Conservation (phyloP, 2,888 invertebrate genomes). For the Drosophila anomalipes region DNA sequence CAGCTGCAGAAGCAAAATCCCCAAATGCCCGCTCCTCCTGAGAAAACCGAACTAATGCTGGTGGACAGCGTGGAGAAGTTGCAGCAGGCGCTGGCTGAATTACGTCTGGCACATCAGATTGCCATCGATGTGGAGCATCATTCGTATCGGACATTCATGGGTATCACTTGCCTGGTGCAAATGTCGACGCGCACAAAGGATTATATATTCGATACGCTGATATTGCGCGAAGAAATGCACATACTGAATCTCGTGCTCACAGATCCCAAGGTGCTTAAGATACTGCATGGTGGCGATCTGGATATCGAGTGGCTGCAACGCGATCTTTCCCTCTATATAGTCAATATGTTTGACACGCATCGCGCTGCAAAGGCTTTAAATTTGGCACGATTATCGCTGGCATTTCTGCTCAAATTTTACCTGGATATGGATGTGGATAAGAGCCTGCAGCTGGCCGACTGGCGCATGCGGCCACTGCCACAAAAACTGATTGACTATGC, state of each 20-base stretch:
- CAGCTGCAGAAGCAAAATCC: constrained; percentile 86
- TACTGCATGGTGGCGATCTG: constrained; percentile 95
- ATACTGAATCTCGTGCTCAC: constrained; percentile 95
- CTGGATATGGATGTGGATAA: constrained; percentile 94
- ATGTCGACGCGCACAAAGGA: constrained; percentile 93
- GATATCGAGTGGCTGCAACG: constrained; percentile 98
- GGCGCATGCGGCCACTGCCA: constrained; percentile 96
- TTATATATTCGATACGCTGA: constrained; percentile 95
- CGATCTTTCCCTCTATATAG: constrained; percentile 97
- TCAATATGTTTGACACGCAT: constrained; percentile 98
- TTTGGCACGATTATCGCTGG: constrained; percentile 90
- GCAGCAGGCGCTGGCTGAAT: constrained; percentile 88
- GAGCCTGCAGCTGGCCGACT: constrained; percentile 96
- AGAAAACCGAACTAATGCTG: constrained; percentile 89
- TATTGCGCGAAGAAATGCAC: constrained; percentile 92
- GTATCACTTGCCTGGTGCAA: constrained; percentile 98
- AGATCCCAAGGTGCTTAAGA: constrained; percentile 95
- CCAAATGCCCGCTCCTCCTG: constrained; percentile 85
- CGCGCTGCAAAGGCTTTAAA: constrained; percentile 92
- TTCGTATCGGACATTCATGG: constrained; percentile 95
- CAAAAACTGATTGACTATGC: constrained; percentile 93
- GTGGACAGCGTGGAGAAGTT: constrained; percentile 89
- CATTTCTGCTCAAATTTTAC: constrained; percentile 91
- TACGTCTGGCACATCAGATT: constrained; percentile 90
- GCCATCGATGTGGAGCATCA: constrained; percentile 98